Percentiles rank a stretch among this genome's conserved stretches.
Conservation (phyloP, 2,888 invertebrate species). For the Netelia fuscicornis region DNA sequence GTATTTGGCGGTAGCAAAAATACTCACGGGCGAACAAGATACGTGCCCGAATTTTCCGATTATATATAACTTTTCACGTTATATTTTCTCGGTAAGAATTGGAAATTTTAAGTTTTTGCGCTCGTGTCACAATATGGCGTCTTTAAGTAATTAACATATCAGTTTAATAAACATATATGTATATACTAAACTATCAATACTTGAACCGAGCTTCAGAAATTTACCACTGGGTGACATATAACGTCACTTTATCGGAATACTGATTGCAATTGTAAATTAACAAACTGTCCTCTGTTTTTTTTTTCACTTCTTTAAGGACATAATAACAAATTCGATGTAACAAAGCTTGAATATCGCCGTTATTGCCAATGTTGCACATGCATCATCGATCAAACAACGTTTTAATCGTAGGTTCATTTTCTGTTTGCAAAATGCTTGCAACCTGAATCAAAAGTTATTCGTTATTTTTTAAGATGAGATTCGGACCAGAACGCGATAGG, state of each 20-base stretch:
- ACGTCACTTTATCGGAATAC: slow-evolving; percentile 7
- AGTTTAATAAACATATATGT: no score
- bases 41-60: slow-evolving; percentile 19
- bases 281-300: not conserved
- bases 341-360: not conserved
- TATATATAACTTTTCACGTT: slow-evolving; percentile 1
- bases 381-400: not conserved
- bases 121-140: no score
- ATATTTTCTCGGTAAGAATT: not conserved
- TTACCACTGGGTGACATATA: not conserved
- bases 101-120: no score
- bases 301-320: not conserved
- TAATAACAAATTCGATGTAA: slow-evolving; percentile 25
- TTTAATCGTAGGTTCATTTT: no score
- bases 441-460: no score
- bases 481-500: not conserved
- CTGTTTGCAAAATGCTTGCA: no score
- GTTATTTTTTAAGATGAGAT: no score
- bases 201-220: not conserved
- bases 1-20: slow-evolving; percentile 49
- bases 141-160: no score
- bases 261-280: slow-evolving; percentile 16
- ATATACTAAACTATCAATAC: not conserved
- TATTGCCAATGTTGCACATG: not conserved
- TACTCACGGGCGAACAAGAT: slow-evolving; percentile 40